These are phyloP conservation scores for Danaus plexippus DNA, from an alignment of 1,140 invertebrate genomes.

Conservation along the genomic window DNA sequence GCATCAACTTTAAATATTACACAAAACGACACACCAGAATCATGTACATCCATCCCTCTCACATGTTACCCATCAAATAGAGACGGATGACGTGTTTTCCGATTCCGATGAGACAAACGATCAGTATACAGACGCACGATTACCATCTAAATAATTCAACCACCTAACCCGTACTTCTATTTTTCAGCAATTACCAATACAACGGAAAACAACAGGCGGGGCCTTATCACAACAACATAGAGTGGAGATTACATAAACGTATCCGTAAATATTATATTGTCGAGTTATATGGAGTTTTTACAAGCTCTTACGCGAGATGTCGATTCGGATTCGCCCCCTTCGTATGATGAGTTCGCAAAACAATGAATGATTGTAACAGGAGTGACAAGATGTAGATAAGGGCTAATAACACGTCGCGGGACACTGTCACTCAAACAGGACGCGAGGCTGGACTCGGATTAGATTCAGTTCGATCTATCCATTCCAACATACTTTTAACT, in stretches of 20 bases:
- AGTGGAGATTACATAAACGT: slow-evolving; percentile 16
- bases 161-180: slow-evolving; percentile 48
- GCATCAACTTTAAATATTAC: slow-evolving; percentile 19
- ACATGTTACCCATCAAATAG: slow-evolving; percentile 15
- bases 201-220: too few relatives aligned
- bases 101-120: slow-evolving; percentile 55
- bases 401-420: slow-evolving; percentile 46
- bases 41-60: slow-evolving; percentile 16
- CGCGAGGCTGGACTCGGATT: slow-evolving; percentile 8
- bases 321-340: slow-evolving; percentile 55
- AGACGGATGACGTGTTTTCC: slow-evolving; percentile 19
- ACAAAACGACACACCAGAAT: slow-evolving; percentile 13
- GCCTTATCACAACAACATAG: slow-evolving; percentile 6
- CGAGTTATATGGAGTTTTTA: slow-evolving; percentile 57
- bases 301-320: slow-evolving; percentile 63
- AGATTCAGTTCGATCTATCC: too few relatives aligned
- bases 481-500: too few relatives aligned
- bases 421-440: slow-evolving; percentile 20
- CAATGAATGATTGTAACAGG: slow-evolving; percentile 56
- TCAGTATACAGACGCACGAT: slow-evolving; percentile 63
- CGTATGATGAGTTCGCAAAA: slow-evolving; percentile 48
- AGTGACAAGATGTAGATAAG: slow-evolving; percentile 58
- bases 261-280: slow-evolving; percentile 18
- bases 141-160: slow-evolving; percentile 68
- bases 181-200: slow-evolving; percentile 18